A percentile compares a stretch with the other conserved stretches of the same genome.
phyloP scores from a whole-genome alignment of 37 sponge, comb jelly and placozoan species.

The Halichondria panicea region DNA sequence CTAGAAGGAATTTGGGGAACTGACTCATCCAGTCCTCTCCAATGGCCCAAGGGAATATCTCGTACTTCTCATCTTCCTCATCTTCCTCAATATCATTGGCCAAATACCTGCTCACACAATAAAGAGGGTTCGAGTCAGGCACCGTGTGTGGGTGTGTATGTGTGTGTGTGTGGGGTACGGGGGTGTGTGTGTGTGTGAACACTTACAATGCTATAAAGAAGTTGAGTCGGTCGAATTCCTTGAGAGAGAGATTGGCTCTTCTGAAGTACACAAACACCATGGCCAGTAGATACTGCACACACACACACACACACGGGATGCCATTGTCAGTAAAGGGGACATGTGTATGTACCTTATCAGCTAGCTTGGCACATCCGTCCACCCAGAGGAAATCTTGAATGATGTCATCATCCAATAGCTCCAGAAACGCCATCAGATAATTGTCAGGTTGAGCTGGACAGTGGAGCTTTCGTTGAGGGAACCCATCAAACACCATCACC shows the following conservation, averaged over 20 bases:
- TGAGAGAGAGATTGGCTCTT: conserved; percentile 57
- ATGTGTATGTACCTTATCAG: conserved; percentile 77
- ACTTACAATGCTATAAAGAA: conserved; percentile 86
- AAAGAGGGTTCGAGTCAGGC: too few species aligned
- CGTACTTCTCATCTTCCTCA: conserved; percentile 86
- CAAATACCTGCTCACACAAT: conserved; percentile 61
- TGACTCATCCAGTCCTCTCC: conserved; percentile 62
- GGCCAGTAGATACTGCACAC: conserved; percentile 73
- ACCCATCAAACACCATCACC: neutral
- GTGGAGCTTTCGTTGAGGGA: neutral
- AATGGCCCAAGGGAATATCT: conserved; percentile 86
- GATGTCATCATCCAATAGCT: conserved; percentile 72
- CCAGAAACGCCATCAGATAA: neutral
- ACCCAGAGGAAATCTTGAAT: conserved; percentile 84
- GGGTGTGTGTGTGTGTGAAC: neutral
- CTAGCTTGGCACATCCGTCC: conserved; percentile 72
- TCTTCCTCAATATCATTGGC: conserved; percentile 93
- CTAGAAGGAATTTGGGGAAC: conserved; percentile 57
- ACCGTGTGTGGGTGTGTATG: too few species aligned
- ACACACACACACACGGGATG: neutral
- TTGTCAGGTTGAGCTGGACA: neutral
- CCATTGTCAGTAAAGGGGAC: too few species aligned
- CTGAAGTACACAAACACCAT: conserved; percentile 92
- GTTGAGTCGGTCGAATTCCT: conserved; percentile 59
- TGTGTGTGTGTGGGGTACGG: too few species aligned